Conservation (phyloP, 2,113 vertebrate species). For the Scomber scombrus region DNA sequence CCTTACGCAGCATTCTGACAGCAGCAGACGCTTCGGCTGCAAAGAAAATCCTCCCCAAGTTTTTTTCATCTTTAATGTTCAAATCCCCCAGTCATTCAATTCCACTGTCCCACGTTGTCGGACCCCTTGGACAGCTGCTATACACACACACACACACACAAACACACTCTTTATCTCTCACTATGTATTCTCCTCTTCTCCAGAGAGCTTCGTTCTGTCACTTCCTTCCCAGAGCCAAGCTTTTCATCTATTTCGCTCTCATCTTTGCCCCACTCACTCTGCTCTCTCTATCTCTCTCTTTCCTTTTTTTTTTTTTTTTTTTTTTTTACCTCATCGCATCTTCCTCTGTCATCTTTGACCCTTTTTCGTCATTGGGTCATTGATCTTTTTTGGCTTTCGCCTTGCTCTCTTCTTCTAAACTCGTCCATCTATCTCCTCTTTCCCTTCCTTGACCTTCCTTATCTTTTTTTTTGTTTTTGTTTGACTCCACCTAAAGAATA, state of each 20-base stretch:
- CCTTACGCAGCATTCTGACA: not conserved
- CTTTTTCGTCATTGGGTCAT: conserved; percentile 66
- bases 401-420: conserved; percentile 51
- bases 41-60: conserved; percentile 2
- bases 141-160: conserved; percentile 15
- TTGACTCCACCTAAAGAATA: conserved; percentile 49
- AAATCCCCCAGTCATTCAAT: conserved; percentile 27
- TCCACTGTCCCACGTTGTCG: conserved; percentile 3
- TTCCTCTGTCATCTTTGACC: conserved; percentile 65
- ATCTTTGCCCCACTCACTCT: conserved; percentile 50
- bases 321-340: conserved; percentile 12
- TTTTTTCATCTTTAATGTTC: conserved; percentile 30
- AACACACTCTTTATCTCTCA: conserved; percentile 45
- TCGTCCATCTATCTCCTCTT: conserved; percentile 37
- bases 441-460: conserved; percentile 57
- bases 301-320: not conserved
- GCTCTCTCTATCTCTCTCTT: conserved; percentile 23
- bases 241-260: conserved; percentile 63
- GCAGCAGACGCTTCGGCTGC: conserved; percentile 25
- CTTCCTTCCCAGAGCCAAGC: conserved; percentile 56
- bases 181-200: conserved; percentile 59
- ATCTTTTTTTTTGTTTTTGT: conserved; percentile 24
- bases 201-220: conserved; percentile 55
- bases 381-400: conserved; percentile 63
- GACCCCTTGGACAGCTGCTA: conserved; percentile 43